phyloP scores from a whole-genome alignment of 2,888 invertebrate genomes.

The Kryphioiulus occultus region DNA sequence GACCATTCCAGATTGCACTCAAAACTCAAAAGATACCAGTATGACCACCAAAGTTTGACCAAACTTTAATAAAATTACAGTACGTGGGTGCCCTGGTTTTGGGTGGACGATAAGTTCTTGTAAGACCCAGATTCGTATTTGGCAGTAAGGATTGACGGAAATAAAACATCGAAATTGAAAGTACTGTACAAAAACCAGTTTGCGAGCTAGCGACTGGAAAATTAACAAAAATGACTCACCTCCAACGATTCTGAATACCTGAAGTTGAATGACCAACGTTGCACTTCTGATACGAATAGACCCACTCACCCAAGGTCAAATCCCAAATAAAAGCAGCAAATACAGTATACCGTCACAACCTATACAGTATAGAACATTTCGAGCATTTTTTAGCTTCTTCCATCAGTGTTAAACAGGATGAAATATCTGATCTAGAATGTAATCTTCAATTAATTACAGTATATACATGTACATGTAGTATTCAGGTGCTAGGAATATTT shows the following conservation, averaged over 20 bases:
- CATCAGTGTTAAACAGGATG: background rate
- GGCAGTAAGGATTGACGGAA: background rate
- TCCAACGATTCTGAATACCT: background rate
- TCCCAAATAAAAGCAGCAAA: background rate
- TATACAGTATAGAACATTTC: background rate
- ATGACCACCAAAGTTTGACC: background rate
- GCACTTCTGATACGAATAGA: conserved; percentile 27
- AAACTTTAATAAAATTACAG: too few species aligned
- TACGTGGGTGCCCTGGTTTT: background rate
- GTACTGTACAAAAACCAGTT: background rate
- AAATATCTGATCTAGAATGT: too few species aligned
- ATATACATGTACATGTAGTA: too few species aligned
- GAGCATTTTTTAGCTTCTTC: background rate
- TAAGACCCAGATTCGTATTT: background rate
- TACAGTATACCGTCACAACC: background rate
- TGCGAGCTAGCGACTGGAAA: background rate
- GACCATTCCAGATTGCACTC: background rate
- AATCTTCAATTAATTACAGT: too few species aligned
- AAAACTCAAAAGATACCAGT: too few species aligned
- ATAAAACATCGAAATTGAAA: background rate
- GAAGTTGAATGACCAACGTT: conserved; percentile 23
- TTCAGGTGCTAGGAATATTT: too few species aligned
- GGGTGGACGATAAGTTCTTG: background rate
- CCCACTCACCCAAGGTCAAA: conserved; percentile 1
- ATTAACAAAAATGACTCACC: conserved; percentile 2